Conservation (phyloP, 1,140 invertebrate species). For the Diuraphis noxia region DNA sequence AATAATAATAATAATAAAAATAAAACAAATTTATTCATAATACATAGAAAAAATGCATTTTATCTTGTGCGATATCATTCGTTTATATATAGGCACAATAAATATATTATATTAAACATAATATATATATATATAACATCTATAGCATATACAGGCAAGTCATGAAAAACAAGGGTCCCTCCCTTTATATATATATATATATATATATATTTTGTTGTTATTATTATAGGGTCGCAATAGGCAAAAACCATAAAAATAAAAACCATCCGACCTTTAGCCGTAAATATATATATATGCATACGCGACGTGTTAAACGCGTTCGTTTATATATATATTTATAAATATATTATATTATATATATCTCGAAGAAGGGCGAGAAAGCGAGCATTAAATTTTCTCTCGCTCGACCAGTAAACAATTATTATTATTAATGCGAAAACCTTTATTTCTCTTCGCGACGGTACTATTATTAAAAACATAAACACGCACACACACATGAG, state of each 20-base stretch:
- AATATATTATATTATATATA: neutral
- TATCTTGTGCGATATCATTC: neutral
- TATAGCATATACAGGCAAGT: neutral
- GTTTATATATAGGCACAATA: neutral
- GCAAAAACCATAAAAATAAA: neutral
- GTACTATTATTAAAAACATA: slow-evolving; percentile 3
- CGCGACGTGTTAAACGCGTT: neutral
- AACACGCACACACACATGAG: neutral
- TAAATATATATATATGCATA: neutral
- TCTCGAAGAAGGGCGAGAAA: neutral
- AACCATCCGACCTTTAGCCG: neutral
- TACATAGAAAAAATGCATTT: neutral
- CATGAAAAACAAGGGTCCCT: neutral
- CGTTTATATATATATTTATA: neutral
- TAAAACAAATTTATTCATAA: neutral
- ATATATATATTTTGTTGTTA: too few relatives aligned
- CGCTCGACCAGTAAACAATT: slow-evolving; percentile 15
- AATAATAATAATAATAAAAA: neutral
- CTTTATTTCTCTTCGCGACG: neutral
- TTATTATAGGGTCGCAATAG: neutral
- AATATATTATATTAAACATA: neutral
- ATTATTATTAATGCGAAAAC: slow-evolving; percentile 26
- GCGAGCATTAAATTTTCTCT: slow-evolving; percentile 15
- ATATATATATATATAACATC: neutral
- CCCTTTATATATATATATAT: neutral